These are phyloP conservation scores for Eumacrocentrus americanus DNA, from an alignment of 2,888 invertebrate genomes.

Conservation along the genomic window DNA sequence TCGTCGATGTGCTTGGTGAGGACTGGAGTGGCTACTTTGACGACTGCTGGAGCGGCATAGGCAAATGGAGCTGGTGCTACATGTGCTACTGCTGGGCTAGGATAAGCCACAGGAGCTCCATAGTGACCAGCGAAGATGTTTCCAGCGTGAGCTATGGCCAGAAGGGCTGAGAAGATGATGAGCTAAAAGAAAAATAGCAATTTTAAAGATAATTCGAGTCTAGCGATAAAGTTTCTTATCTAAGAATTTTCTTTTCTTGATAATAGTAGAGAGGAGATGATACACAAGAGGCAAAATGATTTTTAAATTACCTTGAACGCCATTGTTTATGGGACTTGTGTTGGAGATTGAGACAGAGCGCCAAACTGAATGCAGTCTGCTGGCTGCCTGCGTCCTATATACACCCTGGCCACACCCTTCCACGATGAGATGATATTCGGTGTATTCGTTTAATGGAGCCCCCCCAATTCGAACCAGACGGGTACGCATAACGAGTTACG, in stretches of 20 bases:
- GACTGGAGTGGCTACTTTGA: conserved; percentile 30
- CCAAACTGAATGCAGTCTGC: conserved; percentile 18
- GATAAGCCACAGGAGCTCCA: no score
- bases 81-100: no score
- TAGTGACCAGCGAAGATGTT: not conserved
- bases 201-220: not conserved
- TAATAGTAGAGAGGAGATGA: no score
- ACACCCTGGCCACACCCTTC: conserved; percentile 19
- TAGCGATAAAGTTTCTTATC: not conserved
- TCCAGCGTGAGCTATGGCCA: conserved; percentile 9
- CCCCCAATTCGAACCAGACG: not conserved
- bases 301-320: conserved; percentile 24
- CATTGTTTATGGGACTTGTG: conserved; percentile 15
- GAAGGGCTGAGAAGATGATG: not conserved
- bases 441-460: conserved; percentile 18
- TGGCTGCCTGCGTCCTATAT: conserved; percentile 19
- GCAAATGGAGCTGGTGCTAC: conserved; percentile 28
- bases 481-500: not conserved
- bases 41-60: conserved; percentile 31
- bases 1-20: conserved; percentile 31
- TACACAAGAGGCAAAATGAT: no score
- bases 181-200: not conserved
- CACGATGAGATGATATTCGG: not conserved
- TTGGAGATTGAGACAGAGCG: conserved; percentile 7
- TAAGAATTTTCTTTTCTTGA: not conserved